Evolutionary conservation across 2,113 vertebrate species (phyloP), one percentile per base, ranked within the genome.

Genomic region (Hippocampus mohnikei): DNA sequence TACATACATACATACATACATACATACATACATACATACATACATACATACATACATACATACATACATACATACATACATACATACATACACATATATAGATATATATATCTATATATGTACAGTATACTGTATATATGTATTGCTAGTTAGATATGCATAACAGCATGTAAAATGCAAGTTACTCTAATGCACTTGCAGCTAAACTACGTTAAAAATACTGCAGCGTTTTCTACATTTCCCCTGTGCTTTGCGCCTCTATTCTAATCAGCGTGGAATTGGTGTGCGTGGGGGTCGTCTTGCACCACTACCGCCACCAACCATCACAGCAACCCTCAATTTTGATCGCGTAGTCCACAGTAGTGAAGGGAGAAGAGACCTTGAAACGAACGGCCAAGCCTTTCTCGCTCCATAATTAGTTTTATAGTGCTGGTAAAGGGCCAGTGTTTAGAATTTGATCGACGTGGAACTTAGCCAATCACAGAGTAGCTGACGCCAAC

Each of bases 341-440:
- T 93, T 92, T 88, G 90, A 93, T n/a, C 52, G 52, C 21, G 93
- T 92, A 86, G 90, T 91, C 90, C 88, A 87, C 86, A 84, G 87
- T 83, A 81, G 81, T 88, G 91, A 76, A 87, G 41, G 9, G 37
- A 62, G 15, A 62, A 11, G 60, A 90, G 87, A 90, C 91, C 94
- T 95, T 88, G 94, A 96, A 95, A 95, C 95, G 37, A 95, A 95
- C 95, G 37, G 93, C 86, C 73, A 88, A 85, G 87, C 90, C 91
- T 91, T 88, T 64, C 89, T 90, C 72, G 88, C 90, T 90, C 91
- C 92, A 91, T 95, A 95, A 95, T 94, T 95, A 94, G 92, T 94
- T 95, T 95, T 93, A 94, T 95, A 92, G 92, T 88, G 89, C 88
- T 95, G 94, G 94, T 93, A 76, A 90, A 37, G 74, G 83, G 93